A percentile compares a stretch with the other conserved stretches of the same genome.
Evolutionary conservation across 2,113 vertebrate species (phyloP).

Genomic region (Dipodomys ordii): DNA sequence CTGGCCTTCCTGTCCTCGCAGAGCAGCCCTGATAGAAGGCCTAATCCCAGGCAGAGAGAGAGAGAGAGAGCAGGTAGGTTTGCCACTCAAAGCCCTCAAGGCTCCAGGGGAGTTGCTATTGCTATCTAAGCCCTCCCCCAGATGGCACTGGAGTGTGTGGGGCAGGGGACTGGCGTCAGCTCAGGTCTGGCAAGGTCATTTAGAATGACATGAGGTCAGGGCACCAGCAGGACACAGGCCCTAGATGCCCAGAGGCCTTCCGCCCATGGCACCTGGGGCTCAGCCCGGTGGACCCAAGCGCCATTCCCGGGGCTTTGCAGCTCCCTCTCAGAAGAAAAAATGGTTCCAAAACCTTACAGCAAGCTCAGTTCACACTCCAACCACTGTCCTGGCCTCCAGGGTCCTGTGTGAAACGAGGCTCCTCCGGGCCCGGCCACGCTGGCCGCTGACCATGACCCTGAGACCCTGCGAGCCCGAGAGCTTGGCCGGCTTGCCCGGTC

Average conservation of each 20-base stretch:
- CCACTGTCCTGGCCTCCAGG: too few relatives aligned
- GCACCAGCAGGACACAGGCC: neutral
- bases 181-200: fast-evolving
- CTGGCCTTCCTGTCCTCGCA: neutral
- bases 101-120: neutral
- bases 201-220: fast-evolving
- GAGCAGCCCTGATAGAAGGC: fast-evolving
- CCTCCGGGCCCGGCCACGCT: neutral
- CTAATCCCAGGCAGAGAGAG: neutral
- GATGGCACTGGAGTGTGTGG: neutral
- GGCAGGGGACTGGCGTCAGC: too few relatives aligned
- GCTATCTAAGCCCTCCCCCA: neutral
- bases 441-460: fast-evolving
- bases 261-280: neutral
- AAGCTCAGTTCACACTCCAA: fast-evolving
- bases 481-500: too few relatives aligned
- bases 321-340: neutral
- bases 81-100: neutral
- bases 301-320: neutral
- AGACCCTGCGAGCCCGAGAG: too few relatives aligned
- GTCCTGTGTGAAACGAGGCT: too few relatives aligned
- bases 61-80: neutral
- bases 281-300: fast-evolving
- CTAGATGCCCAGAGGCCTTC: too few relatives aligned
- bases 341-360: neutral